Evolutionary conservation across 2,113 vertebrate species (phyloP).

Genomic region (Leptocoma aspasia): DNA sequence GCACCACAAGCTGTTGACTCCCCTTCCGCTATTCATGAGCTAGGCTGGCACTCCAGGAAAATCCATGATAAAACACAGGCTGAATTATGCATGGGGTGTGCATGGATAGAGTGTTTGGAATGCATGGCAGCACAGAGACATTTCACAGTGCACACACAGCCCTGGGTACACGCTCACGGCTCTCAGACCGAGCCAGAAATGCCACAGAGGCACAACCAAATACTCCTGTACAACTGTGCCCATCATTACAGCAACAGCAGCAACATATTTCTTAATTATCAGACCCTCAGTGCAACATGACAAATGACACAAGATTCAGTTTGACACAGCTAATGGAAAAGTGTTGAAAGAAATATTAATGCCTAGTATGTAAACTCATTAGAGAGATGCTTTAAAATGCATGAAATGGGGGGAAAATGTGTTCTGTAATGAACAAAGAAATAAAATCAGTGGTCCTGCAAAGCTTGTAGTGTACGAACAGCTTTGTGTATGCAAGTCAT

Average conservation of each 20-base stretch:
- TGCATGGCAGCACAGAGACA: background rate
- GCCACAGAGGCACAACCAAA: background rate
- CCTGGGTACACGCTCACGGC: fast-evolving
- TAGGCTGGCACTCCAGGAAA: background rate
- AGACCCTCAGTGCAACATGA: background rate
- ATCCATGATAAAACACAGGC: background rate
- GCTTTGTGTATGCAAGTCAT: background rate
- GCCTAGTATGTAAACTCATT: background rate
- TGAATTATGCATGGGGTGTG: background rate
- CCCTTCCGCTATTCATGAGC: background rate
- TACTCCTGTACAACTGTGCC: background rate
- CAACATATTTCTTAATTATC: background rate
- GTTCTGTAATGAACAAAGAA: background rate
- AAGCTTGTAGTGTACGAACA: background rate
- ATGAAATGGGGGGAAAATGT: background rate
- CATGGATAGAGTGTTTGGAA: background rate
- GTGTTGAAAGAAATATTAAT: background rate
- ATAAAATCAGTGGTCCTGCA: background rate
- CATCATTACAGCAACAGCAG: background rate
- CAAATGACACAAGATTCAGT: background rate
- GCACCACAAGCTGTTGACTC: background rate
- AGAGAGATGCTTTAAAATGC: constrained; percentile 15
- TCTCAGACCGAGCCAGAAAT: background rate
- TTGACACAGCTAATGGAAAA: constrained; percentile 35
- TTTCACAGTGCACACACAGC: background rate